Percentiles rank a stretch among this genome's conserved stretches.
These are phyloP conservation scores for Mormyrops boulengeri DNA, from an alignment of 2,797 vertebrate genomes.

Conservation along the genomic window DNA sequence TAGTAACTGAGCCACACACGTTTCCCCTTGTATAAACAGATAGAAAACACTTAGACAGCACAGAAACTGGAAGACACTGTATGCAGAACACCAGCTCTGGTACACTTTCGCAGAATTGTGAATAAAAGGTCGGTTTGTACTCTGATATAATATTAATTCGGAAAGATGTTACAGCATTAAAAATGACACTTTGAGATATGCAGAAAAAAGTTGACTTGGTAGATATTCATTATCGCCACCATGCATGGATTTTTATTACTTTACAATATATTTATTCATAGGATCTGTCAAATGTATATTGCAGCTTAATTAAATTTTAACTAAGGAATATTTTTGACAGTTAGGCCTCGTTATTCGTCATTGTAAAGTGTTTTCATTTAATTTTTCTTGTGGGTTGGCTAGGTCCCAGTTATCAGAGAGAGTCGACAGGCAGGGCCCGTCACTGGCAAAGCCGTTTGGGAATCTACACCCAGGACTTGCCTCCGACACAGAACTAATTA, in stretches of 20 bases:
- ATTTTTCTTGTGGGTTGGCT: neutral
- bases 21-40: neutral
- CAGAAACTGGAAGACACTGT: neutral
- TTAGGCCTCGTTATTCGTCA: neutral
- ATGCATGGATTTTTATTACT: neutral
- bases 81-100: neutral
- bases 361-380: neutral
- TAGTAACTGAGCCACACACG: neutral
- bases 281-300: neutral
- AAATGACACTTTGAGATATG: neutral
- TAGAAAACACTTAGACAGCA: neutral
- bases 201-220: neutral
- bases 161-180: neutral
- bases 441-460: neutral
- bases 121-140: neutral
- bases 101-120: neutral
- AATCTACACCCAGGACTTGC: neutral
- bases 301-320: neutral
- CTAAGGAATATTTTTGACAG: neutral
- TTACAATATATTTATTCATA: slow-evolving; percentile 10
- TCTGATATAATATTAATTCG: neutral
- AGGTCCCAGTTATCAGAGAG: neutral
- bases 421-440: neutral
- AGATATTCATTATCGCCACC: neutral
- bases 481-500: slow-evolving; percentile 15